Base-by-base conservation (phyloP, 2,797 vertebrate genomes). In the Echiichthys vipera region DNA sequence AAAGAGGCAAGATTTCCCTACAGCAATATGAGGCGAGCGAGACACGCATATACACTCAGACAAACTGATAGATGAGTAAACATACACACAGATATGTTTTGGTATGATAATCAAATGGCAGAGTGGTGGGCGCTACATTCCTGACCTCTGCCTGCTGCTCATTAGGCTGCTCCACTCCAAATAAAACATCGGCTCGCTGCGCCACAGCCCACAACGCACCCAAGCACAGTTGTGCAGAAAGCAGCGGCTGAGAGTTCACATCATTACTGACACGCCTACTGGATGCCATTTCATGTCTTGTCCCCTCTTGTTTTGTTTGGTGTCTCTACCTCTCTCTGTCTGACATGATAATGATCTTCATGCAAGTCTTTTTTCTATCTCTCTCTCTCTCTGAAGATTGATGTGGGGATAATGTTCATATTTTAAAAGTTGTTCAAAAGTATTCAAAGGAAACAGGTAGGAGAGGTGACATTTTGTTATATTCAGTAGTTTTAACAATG, bases 161-260 rank as follows among this genome's bases (percentile, higher is more conserved):
- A 94, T 94, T 94, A 94, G 88, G 88, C 85, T 85, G 89, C 82
- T 88, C 84, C 88, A 89, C 91, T 91, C 91, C 86, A 91, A 92
- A 91, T 92, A 91, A 91, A 93, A 91, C 88, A 90, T 85, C 77
- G 84, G 87, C 89, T 89, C 73, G 66, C 80, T 30, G 32, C 76
- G 65, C 84, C 86, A 80, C 75, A 88, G 84, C 87, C 86, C 83
- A 83, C 84, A 78, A 77, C 83, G 80, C 77, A 80, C 79, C 67
- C 50, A 1, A 81, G 80, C 86, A 66, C 83, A 79, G 85, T 66
- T 65, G 85, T 81, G 88, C 80, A 88, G 74, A 81, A 82, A 74
- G 82, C 74, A 61, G 75, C 15, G 53, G 80, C 88, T 89, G 81
- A 88, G 88, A 90, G 87, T 90, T 89, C 87, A 82, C 83, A 92